A percentile compares a stretch with the other conserved stretches of the same genome.
Evolutionary conservation across 2,113 vertebrate genomes (phyloP).

Genomic region (Arothron firmamentum): DNA sequence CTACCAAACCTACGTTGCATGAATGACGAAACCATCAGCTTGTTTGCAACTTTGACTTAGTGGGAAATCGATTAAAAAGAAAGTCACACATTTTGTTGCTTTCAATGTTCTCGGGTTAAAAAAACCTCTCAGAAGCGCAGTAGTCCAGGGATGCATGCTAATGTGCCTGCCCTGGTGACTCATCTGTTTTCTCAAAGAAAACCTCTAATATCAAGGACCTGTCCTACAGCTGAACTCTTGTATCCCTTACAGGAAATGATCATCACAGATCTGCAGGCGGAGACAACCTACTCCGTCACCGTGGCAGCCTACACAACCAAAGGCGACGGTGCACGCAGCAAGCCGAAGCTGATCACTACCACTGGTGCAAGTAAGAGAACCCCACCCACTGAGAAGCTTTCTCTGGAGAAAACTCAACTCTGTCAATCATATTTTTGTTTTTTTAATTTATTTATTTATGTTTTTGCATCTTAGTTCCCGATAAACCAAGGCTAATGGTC

Average conservation of each 20-base stretch:
- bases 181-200: not conserved
- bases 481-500: slow-evolving; percentile 92
- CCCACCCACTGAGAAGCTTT: not conserved
- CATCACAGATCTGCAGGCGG: slow-evolving; percentile 90
- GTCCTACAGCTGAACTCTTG: slow-evolving; percentile 6
- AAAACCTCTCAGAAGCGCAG: slow-evolving; percentile 10
- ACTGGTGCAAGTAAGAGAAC: slow-evolving; percentile 88
- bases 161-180: slow-evolving; percentile 8
- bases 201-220: not conserved
- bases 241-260: slow-evolving; percentile 86
- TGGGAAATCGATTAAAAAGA: not conserved
- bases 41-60: not conserved
- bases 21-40: too few relatives aligned
- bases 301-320: slow-evolving; percentile 97
- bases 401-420: not conserved
- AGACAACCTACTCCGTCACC: slow-evolving; percentile 93
- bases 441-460: slow-evolving; percentile 24
- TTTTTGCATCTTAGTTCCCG: slow-evolving; percentile 84
- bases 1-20: not conserved
- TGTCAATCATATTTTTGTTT: slow-evolving; percentile 14
- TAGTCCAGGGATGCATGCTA: slow-evolving; percentile 20
- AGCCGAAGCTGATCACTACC: slow-evolving; percentile 91
- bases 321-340: slow-evolving; percentile 98
- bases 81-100: not conserved
- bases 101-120: not conserved